Base-by-base conservation (phyloP, 2,113 vertebrate genomes). In the Leptosomus discolor region DNA sequence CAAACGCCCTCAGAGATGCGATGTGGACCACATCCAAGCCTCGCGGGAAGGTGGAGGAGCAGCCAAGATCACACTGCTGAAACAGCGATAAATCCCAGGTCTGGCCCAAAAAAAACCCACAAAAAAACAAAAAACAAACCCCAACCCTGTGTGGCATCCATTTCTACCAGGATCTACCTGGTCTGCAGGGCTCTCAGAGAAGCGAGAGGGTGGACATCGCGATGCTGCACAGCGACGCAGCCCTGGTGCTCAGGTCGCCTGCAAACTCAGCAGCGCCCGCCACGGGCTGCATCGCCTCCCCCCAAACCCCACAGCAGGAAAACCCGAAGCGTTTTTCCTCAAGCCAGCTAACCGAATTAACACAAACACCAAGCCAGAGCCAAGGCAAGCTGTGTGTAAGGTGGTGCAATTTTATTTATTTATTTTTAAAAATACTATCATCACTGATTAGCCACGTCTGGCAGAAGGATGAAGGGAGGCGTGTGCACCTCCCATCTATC, bases 191-290 rank as follows among this genome's bases (percentile, higher is more conserved):
- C 36, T 26, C 43, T 26, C 43, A 57, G 56, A 32, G 39, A 41
- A 65, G 22, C 0, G 0, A 64, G 63, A 53, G 39, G 41, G 37
- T 23, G 12, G 54, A 50, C 26, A 18, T 2, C 1, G 1, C 0
- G 18, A 54, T 18, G 64, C 70, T 58, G 78, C 79, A 60, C 21
- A 65, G n/a, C 4, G 1, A 34, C 8, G 53, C 16, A 58, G 63
- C 73, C 58, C 39, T 20, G 60, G 56, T 7, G 27, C 88, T 92
- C 60, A 39, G n/a, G 50, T 67, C 41, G 1, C 50, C 91, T 69
- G 67, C 63, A 84, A 86, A 80, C 26, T 65, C 85, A 58, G 8
- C 3, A 20, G 46, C 2, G 3, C 23, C 57, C 50, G n/a, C 5
- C 80, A 37, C 4, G 11, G 67, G 56, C 58, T 1, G 0, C 12